Base-by-base conservation (phyloP, 1,140 invertebrate species). In the Rhynchophorus ferrugineus region DNA sequence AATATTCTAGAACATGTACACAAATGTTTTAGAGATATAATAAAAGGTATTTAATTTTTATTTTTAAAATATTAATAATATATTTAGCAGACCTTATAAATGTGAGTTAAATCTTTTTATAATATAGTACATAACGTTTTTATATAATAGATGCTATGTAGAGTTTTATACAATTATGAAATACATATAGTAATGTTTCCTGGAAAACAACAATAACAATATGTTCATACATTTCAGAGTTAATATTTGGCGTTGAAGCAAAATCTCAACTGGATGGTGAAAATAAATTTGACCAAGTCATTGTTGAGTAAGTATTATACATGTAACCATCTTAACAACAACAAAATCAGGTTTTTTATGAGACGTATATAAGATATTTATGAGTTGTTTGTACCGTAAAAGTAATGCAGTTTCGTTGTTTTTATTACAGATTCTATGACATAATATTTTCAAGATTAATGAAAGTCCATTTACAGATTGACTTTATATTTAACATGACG, bases 341-440 rank as follows among this genome's bases (percentile, higher is more conserved):
- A 19, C 13, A 20, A 17, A 43, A 21, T n/a, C 17, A 7, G 2
- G 7, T 43, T 6, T 20, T 43, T 43, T 43, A n/a, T 19, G 22
- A 19, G 14, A 8, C 8, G 9, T 39, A n/a, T n/a, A n/a, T n/a
- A n/a, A n/a, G n/a, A n/a, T n/a, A n/a, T n/a, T n/a, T n/a, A n/a
- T n/a, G n/a, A n/a, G n/a, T n/a, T n/a, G n/a, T n/a, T n/a, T n/a
- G n/a, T n/a, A n/a, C n/a, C n/a, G n/a, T n/a, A n/a, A n/a, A n/a
- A n/a, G n/a, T n/a, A n/a, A n/a, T n/a, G n/a, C n/a, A n/a, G n/a
- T n/a, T n/a, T n/a, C n/a, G n/a, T n/a, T n/a, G n/a, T n/a, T n/a
- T n/a, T n/a, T n/a, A n/a, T 57, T 59, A 47, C 21, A 59, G 57
- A 8, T 16, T 44, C 13, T 56, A 52, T 13, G 36, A 56, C 9